phyloP scores from a whole-genome alignment of 2,797 vertebrate species.

The Malacoraja senta region DNA sequence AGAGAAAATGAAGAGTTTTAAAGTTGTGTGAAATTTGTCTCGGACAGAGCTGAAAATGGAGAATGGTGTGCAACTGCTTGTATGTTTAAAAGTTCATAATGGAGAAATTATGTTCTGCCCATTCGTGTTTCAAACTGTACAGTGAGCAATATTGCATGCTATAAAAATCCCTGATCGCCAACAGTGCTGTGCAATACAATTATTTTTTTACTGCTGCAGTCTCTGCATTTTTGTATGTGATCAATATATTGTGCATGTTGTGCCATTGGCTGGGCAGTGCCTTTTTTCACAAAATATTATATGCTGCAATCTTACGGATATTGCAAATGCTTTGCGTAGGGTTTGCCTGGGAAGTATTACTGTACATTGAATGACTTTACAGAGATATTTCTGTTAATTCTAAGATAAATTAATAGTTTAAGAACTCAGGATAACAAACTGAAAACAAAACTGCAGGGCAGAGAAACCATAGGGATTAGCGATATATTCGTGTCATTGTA shows the following conservation, averaged over 20 bases:
- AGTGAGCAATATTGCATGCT: not conserved
- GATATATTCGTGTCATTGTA: not conserved
- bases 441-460: conserved; percentile 66
- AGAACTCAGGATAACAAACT: conserved; percentile 70
- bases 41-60: not conserved
- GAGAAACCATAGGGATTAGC: conserved; percentile 53
- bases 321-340: not conserved
- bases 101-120: not conserved
- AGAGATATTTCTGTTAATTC: conserved; percentile 58
- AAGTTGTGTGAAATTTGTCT: not conserved
- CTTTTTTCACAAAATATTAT: not conserved
- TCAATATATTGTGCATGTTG: not conserved
- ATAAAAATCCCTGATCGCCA: not conserved
- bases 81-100: not conserved
- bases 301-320: not conserved
- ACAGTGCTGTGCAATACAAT: not conserved
- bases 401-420: conserved; percentile 60
- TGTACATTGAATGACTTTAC: conserved; percentile 64
- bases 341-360: conserved; percentile 50
- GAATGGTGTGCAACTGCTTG: not conserved
- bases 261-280: not conserved
- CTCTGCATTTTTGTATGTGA: not conserved
- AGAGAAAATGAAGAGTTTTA: not conserved
- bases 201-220: not conserved
- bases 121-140: not conserved